Conservation (phyloP, 1,140 invertebrate species). For the Batillaria attramentaria region DNA sequence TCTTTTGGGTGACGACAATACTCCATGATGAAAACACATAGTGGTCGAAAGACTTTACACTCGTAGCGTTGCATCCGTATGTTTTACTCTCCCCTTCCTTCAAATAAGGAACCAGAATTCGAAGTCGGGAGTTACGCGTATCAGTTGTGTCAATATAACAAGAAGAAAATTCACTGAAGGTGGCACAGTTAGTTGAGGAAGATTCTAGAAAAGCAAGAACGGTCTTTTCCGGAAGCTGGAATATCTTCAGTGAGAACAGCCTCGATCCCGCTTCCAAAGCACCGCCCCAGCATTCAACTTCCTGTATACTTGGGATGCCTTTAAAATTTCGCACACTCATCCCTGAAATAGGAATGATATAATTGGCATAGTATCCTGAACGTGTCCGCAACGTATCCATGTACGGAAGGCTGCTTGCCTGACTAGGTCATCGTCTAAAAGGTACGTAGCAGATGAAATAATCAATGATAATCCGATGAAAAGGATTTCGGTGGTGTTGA, state of each 20-base stretch:
- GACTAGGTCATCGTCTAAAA: too few relatives aligned
- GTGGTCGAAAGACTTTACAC: neutral
- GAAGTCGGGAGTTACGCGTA: slow-evolving; percentile 4
- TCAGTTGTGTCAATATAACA: slow-evolving; percentile 8
- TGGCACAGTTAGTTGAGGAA: slow-evolving; percentile 13
- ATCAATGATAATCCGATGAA: neutral
- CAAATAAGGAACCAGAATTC: slow-evolving; percentile 21
- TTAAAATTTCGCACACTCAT: slow-evolving; percentile 8
- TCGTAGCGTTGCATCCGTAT: slow-evolving; percentile 14
- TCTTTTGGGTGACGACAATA: neutral
- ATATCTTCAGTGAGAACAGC: slow-evolving; percentile 1
- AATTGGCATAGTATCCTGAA: too few relatives aligned
- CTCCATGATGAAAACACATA: neutral
- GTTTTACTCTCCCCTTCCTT: neutral
- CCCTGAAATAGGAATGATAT: too few relatives aligned
- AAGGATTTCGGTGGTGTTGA: too few relatives aligned
- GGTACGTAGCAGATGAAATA: too few relatives aligned
- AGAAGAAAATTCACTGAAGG: slow-evolving; percentile 19
- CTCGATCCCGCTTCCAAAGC: neutral
- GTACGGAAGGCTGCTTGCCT: too few relatives aligned
- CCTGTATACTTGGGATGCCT: slow-evolving; percentile 31
- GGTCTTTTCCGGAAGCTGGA: neutral
- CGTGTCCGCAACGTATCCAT: too few relatives aligned
- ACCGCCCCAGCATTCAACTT: slow-evolving; percentile 31
- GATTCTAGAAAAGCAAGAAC: neutral